Conservation (phyloP, 1,140 invertebrate genomes). For the Holcopasites calliopsidis region DNA sequence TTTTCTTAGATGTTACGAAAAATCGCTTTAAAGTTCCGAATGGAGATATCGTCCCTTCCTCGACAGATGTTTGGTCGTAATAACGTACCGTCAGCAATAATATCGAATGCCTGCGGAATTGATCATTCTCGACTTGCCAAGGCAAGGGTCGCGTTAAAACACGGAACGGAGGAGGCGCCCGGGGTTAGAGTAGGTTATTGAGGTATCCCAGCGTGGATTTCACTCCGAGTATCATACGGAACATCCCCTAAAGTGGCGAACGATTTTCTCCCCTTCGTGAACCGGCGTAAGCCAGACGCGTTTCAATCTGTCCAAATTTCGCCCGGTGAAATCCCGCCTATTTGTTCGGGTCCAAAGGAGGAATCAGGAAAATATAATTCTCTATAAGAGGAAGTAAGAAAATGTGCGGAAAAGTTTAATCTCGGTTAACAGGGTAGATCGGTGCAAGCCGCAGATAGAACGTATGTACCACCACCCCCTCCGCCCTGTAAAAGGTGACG, state of each 20-base stretch:
- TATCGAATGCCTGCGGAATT: conserved; percentile 63
- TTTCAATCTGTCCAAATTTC: conserved; percentile 1
- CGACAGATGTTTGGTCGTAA: conserved; percentile 60
- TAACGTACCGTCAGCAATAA: conserved; percentile 60
- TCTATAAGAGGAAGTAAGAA: background rate
- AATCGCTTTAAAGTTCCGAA: too few relatives aligned
- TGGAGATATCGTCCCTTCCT: background rate
- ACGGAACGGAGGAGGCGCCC: conserved; percentile 41
- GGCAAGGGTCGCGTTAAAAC: conserved; percentile 27
- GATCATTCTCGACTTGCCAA: conserved; percentile 57
- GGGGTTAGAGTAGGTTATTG: conserved; percentile 50
- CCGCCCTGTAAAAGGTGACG: conserved; percentile 32
- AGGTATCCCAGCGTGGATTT: conserved; percentile 21
- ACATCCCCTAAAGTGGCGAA: conserved; percentile 2
- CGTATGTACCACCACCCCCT: too few relatives aligned
- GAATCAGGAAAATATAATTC: background rate
- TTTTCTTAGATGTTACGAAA: background rate
- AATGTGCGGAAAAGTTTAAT: background rate
- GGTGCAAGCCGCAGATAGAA: background rate
- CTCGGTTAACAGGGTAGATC: conserved; percentile 5
- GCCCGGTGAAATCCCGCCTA: background rate
- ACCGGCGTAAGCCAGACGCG: background rate
- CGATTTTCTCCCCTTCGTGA: background rate
- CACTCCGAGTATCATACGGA: conserved; percentile 7
- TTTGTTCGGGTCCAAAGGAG: conserved; percentile 22